Percentiles rank a stretch among this genome's conserved stretches.
phyloP scores from a whole-genome alignment of 2,797 vertebrate species.

The Parauchenoglanis punctatus region DNA sequence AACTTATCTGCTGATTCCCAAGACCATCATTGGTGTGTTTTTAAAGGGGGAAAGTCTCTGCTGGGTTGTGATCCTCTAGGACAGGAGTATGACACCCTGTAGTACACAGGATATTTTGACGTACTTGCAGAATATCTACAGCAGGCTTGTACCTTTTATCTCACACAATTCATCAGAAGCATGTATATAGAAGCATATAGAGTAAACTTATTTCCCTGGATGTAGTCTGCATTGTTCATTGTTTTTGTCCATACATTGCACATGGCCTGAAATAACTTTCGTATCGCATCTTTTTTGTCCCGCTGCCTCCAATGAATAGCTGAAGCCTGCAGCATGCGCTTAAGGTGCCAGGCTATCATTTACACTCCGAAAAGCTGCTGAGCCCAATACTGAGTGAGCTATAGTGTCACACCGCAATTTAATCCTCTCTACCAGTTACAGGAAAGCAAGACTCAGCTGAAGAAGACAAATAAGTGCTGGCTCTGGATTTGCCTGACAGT shows the following conservation, averaged over 20 bases:
- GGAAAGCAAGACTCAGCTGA: constrained; percentile 48
- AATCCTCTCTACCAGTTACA: constrained; percentile 50
- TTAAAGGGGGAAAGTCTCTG: neutral
- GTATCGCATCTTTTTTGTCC: neutral
- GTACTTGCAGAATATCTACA: neutral
- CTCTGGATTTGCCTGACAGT: constrained; percentile 22
- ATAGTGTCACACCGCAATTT: constrained; percentile 58
- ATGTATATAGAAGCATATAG: too few species aligned
- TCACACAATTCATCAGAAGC: neutral
- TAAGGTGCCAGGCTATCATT: constrained; percentile 64
- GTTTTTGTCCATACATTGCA: neutral
- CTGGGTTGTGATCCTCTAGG: neutral
- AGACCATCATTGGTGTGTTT: neutral
- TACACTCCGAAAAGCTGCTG: constrained; percentile 62
- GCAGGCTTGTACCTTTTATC: neutral
- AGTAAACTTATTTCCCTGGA: neutral
- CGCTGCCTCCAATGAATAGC: neutral
- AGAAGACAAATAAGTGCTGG: constrained; percentile 41
- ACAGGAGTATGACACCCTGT: neutral
- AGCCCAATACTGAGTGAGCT: constrained; percentile 55
- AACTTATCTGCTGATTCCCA: neutral
- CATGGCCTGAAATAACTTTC: neutral
- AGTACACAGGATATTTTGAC: neutral
- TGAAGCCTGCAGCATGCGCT: constrained; percentile 49
- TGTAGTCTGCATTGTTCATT: neutral